Evolutionary conservation across 1,140 invertebrate genomes (phyloP), one percentile per base, ranked within the genome.

Genomic region (Pachypsylla venusta): DNA sequence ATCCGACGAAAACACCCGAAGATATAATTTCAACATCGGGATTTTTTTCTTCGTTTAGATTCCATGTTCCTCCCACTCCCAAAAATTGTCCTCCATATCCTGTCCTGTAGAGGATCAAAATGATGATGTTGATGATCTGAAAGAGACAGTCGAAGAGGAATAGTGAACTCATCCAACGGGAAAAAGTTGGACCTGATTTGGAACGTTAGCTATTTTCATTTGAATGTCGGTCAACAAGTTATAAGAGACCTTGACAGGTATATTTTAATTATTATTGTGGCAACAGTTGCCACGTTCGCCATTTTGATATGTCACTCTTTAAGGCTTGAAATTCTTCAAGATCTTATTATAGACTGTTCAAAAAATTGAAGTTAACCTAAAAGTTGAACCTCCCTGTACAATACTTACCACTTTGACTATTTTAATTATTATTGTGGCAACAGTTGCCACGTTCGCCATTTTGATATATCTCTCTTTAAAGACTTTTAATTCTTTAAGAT

Each of bases 41-140:
- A 70, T 82, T 86, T 72, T 89, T 89, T 65, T 86, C 84, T 70
- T 89, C 87, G 65, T 87, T 85, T n/a, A 89, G 71, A 70, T 91
- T 89, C 86, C 87, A 89, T 7, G 85, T 87, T 26, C 86, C 87
- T 35, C 87, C 86, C 16, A 89, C 83, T 25, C 87, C 87, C 39
- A 91, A 73, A 68, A 91, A 89, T 64, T 82, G 78, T 1, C 86
- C 86, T 48, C 80, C 77, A 68, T 83, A 82, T n/a, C 87, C 87
- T 39, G 81, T 83, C 62, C 87, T 79, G 70, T 91, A 90, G 1
- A 90, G 72, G 42, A 89, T 81, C 25, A 89, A 67, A 57, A 89
- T 82, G 13, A 89, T 82, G 56, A 90, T 73, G 69, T 89, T 89
- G 42, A 91, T 64, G 12, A 89, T 74, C 87, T 89, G 70, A 54